Percentiles rank a stretch among this genome's conserved stretches.
Conservation (phyloP, 2,797 vertebrate species). For the Tokudaia tokunoshimensis region DNA sequence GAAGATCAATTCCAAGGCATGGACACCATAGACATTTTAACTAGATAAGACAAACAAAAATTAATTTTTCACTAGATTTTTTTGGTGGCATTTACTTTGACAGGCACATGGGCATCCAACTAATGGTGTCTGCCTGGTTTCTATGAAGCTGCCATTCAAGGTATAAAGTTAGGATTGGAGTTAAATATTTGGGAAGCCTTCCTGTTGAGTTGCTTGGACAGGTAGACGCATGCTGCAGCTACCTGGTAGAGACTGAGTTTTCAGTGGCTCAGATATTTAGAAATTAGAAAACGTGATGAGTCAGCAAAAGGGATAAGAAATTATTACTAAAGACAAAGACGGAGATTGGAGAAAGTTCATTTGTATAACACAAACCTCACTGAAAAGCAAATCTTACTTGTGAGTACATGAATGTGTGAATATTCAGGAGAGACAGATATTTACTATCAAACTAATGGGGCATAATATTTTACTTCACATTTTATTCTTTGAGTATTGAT, state of each 20-base stretch:
- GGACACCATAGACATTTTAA: background rate
- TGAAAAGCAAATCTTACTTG: background rate
- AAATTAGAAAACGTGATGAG: background rate
- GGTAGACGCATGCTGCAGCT: background rate
- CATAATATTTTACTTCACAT: background rate
- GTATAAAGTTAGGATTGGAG: background rate
- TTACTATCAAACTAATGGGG: background rate
- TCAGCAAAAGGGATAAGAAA: background rate
- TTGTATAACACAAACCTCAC: background rate
- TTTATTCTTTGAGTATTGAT: conserved; percentile 11
- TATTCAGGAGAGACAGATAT: background rate
- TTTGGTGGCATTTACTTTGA: background rate
- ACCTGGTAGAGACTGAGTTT: background rate
- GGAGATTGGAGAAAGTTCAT: background rate
- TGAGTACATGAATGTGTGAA: background rate
- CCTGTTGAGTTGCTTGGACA: background rate
- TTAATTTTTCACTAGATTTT: background rate
- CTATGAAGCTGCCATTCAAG: background rate
- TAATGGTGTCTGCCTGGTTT: background rate
- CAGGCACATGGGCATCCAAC: background rate
- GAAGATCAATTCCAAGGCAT: background rate
- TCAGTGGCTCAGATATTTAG: background rate
- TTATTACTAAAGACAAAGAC: background rate
- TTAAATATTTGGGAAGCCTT: background rate
- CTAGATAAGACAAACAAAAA: background rate